Evolutionary conservation across 2,797 vertebrate species (phyloP), one percentile per base, ranked within the genome.

Genomic region (Danio aesculapii): DNA sequence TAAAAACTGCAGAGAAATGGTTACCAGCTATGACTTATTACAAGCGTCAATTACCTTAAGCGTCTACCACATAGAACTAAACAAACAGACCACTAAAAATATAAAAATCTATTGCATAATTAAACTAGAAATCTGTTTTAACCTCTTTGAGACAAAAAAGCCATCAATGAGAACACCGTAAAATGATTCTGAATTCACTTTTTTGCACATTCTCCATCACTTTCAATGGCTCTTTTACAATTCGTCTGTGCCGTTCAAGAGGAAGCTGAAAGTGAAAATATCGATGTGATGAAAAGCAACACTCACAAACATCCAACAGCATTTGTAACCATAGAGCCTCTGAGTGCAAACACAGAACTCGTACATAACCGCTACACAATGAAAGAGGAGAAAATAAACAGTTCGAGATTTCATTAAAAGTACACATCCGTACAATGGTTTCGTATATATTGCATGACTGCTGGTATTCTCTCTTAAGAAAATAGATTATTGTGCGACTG

Each of bases 401-500:
- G 59, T 82, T 82, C 62, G 79, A 74, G 62, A 79, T 69, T 75
- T 81, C 72, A 57, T 76, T 86, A 85, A 86, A 88, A 83, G 77
- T 88, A 86, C 80, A 84, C 69, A 78, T 80, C 84, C n/a, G 52
- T 84, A 79, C 81, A 87, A 86, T 75, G 47, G 49, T 77, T 83
- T 85, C 9, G 41, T 83, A 86, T 82, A 86, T 86, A 88, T 85
- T 86, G 85, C 85, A 86, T 88, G 83, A 75, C 77, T 86, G 87
- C 87, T 88, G 85, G 87, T 88, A 84, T 79, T 86, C 71, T 76
- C 63, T 84, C 69, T 85, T 88, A 88, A 71, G 84, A 88, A 88
- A 88, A 88, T 88, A 88, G 84, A 86, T 85, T 67, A 88, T 86
- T 88, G 87, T 88, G 87, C 87, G 87, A 88, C 87, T 88, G 85